Evolutionary conservation across 2,797 vertebrate genomes (phyloP).

Genomic region (Triplophysa yarkandensis): DNA sequence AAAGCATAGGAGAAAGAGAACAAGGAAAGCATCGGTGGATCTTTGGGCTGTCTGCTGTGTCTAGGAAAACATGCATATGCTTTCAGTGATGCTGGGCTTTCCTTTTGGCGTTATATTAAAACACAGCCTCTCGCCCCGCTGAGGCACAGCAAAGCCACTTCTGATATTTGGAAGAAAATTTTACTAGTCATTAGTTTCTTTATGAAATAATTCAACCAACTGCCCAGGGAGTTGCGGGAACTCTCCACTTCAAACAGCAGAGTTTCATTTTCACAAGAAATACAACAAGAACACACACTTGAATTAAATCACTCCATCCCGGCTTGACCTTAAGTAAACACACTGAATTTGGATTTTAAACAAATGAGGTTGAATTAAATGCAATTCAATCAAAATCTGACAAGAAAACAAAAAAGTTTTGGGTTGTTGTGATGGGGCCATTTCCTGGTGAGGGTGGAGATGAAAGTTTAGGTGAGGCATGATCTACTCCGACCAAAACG

Average conservation of each 20-base stretch:
- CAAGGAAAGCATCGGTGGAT: background rate
- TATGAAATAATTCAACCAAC: conserved; percentile 68
- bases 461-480: conserved; percentile 30
- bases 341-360: conserved; percentile 32
- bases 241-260: conserved; percentile 65
- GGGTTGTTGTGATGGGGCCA: conserved; percentile 19
- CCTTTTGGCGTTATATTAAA: conserved; percentile 70
- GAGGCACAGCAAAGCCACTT: conserved; percentile 70
- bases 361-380: conserved; percentile 23
- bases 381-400: conserved; percentile 34
- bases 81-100: conserved; percentile 51
- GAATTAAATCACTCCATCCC: conserved; percentile 9
- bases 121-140: conserved; percentile 59
- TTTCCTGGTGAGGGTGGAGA: conserved; percentile 8
- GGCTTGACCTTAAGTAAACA: conserved; percentile 23
- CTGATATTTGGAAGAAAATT: conserved; percentile 73
- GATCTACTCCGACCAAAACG: background rate
- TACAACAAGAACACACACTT: conserved; percentile 18
- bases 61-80: conserved; percentile 10
- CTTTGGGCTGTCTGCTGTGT: background rate
- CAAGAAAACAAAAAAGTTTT: conserved; percentile 13
- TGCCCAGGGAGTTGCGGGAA: conserved; percentile 63
- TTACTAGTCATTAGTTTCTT: conserved; percentile 73
- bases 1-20: background rate
- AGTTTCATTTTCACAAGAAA: conserved; percentile 60